Evolutionary conservation across 2,888 invertebrate genomes (phyloP), one percentile per base, ranked within the genome.

Genomic region (Rotaria sp.): DNA sequence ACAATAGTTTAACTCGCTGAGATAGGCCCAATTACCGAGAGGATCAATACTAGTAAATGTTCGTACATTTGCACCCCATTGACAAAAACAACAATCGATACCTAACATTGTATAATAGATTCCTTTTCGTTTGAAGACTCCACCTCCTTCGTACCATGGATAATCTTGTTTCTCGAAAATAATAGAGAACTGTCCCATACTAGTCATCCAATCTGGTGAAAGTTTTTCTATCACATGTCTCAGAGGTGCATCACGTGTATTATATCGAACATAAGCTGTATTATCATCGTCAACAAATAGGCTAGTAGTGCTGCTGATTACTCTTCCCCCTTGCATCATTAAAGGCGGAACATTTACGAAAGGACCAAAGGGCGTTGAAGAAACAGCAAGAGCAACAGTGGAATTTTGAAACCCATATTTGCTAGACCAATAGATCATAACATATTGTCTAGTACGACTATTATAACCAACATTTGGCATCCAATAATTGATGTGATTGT

Each of bases 261-360:
- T 67, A 30, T 67, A 67, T 67, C 67, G 67, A n/a, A 67, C 67
- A 67, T 67, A 67, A 67, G 67, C 67, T 67, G 67, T 67, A 67
- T 67, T 67, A 67, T 67, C 67, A 67, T 67, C 67, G 30, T 67
- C 67, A 67, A 67, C 67, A 67, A 30, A 67, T n/a, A 67, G 30
- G 15, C 35, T 18, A n/a, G 30, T 67, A 15, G 67, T 67, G 35
- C 35, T 35, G 24, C 67, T 67, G 18, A 67, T 67, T 67, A 30
- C 67, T 67, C 30, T 67, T 11, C 30, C 67, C 30, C 67, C 67
- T 67, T 67, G 35, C 67, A 67, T 67, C 35, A 30, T 30, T 35
- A 67, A 67, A 18, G 67, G 67, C 11, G 67, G 67, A 67, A n/a
- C 67, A 35, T 67, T 67, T 30, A 67, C 67, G 10, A 67, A 67